Evolutionary conservation across 2,888 invertebrate species (phyloP).

Genomic region (Tridacna gigas): DNA sequence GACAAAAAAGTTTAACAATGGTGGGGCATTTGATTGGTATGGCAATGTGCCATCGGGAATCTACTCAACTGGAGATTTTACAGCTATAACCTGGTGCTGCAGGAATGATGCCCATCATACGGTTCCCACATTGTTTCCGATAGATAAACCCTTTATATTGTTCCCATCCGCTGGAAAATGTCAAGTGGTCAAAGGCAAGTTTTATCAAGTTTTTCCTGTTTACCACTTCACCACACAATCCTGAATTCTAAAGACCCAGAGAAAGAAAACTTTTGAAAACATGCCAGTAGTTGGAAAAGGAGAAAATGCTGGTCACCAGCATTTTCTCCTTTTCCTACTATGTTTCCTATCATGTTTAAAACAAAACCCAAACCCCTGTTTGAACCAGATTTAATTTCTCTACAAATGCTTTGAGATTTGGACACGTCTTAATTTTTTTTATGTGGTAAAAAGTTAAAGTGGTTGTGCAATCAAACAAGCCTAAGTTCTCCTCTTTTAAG

Average conservation of each 20-base stretch:
- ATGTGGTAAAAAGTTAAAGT: too few species aligned
- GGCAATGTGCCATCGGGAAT: not conserved
- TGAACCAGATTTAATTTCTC: too few species aligned
- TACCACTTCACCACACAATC: not conserved
- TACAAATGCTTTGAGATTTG: too few species aligned
- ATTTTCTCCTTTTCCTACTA: not conserved
- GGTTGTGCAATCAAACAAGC: too few species aligned
- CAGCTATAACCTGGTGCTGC: conserved; percentile 2
- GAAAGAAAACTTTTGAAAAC: not conserved
- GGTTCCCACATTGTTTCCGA: conserved; percentile 3
- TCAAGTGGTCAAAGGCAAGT: not conserved
- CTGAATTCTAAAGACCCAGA: not conserved
- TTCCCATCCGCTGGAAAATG: not conserved
- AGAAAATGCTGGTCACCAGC: not conserved
- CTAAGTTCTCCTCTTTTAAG: too few species aligned
- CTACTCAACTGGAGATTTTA: not conserved
- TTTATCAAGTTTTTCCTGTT: not conserved
- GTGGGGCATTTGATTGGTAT: not conserved
- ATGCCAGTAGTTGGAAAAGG: not conserved
- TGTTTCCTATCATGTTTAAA: not conserved
- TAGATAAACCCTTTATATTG: not conserved
- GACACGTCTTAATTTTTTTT: too few species aligned
- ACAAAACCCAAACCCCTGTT: too few species aligned
- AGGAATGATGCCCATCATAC: conserved; percentile 8
- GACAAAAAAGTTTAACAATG: conserved; percentile 10